phyloP scores from a whole-genome alignment of 2,888 invertebrate genomes.

The Dinocampus coccinellae region DNA sequence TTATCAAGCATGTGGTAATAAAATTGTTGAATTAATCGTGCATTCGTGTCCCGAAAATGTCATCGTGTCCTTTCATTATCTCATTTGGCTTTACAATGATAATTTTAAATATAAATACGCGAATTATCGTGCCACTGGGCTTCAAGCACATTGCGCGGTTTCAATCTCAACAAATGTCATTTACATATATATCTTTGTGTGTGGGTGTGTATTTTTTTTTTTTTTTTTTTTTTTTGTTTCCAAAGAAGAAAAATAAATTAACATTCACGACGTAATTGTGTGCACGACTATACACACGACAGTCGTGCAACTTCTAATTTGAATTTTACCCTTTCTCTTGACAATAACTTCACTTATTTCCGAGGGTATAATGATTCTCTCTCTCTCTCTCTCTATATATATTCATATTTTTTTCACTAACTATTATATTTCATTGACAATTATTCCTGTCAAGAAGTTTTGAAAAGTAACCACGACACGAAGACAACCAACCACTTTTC shows the following conservation, averaged over 20 bases:
- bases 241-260: background rate
- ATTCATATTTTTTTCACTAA: conserved; percentile 15
- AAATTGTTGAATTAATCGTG: conserved; percentile 5
- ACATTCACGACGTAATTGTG: conserved; percentile 12
- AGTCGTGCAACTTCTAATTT: conserved; percentile 20
- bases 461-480: conserved; percentile 49
- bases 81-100: background rate
- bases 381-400: too few relatives aligned
- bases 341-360: conserved; percentile 20
- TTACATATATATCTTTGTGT: background rate
- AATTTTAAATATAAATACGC: background rate
- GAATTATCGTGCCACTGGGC: conserved; percentile 29
- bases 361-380: conserved; percentile 36
- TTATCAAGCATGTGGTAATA: background rate
- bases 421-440: conserved; percentile 50
- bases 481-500: conserved; percentile 22
- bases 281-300: conserved; percentile 6
- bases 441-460: conserved; percentile 48
- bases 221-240: background rate
- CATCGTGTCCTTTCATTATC: conserved; percentile 19
- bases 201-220: too few relatives aligned
- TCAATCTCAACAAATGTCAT: conserved; percentile 12
- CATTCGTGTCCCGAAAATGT: conserved; percentile 24
- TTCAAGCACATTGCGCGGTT: background rate
- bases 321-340: conserved; percentile 13